Base-by-base conservation (phyloP, 2,797 vertebrate species). In the Amniataba percoides region DNA sequence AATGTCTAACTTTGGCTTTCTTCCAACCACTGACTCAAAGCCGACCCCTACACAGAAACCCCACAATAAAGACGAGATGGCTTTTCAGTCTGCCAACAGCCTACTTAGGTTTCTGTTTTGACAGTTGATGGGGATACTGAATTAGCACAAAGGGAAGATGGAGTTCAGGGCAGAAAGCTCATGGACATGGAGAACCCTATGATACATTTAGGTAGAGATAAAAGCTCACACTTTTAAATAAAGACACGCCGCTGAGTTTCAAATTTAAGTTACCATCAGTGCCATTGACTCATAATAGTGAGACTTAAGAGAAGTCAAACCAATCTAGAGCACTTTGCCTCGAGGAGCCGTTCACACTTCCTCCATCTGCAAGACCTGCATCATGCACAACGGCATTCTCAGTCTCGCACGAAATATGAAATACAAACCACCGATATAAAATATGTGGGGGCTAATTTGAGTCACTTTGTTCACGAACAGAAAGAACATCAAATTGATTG, bases 1-100 rank as follows among this genome's bases (percentile, higher is more conserved):
- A 72, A 70, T 52, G 21, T 65, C 18, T 6, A 8, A n/a, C 7
- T 42, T 39, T 8, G 34, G 61, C 43, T 82, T 78, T 74, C 77
- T 84, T 92, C 75, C 75, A 79, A 85, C 86, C 82, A 73, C 82
- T 3, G 5, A 27, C 19, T 69, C 19, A 12, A 75, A 78, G 13
- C 12, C 8, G 40, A 83, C 80, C 89, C 79, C 69, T 72, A 61
- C 78, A 84, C 56, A 82, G 80, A 85, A 90, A 89, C 84, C 83
- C 82, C 85, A 92, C 40, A 36, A 75, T 15, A 86, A 45, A 77
- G 42, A 53, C 15, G 10, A 60, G 10, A 9, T 0, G 43, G 52
- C 18, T 80, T 87, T 73, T 61, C 6, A 49, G 45, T 65, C 56
- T 53, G 31, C 0, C 0, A 62, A 2, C 51, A 60, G 9, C 71